A percentile compares a stretch with the other conserved stretches of the same genome.
Evolutionary conservation across 2,113 vertebrate species (phyloP).

Genomic region (Macrotis lagotis): DNA sequence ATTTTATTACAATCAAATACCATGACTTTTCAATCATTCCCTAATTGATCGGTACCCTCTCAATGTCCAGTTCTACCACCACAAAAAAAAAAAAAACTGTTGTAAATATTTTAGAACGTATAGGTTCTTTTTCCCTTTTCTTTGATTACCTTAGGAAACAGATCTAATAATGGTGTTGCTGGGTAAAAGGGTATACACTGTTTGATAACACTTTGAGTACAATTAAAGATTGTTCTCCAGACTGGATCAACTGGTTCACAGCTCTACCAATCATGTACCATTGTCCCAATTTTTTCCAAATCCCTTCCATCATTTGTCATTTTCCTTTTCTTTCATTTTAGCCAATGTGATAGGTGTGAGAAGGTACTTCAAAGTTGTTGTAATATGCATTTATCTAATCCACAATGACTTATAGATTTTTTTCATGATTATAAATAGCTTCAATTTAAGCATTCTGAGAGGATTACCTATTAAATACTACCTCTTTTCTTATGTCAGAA

Average conservation of each 20-base stretch:
- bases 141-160: neutral
- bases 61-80: neutral
- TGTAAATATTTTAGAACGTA: neutral
- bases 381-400: neutral
- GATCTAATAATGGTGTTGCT: neutral
- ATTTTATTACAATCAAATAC: neutral
- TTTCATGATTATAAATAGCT: neutral
- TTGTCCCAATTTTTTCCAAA: neutral
- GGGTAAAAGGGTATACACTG: neutral
- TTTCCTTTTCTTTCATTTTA: neutral
- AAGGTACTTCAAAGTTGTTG: too few relatives aligned
- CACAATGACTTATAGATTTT: neutral
- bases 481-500: neutral
- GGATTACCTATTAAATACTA: neutral
- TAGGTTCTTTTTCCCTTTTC: neutral
- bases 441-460: neutral
- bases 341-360: neutral
- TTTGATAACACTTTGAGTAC: neutral
- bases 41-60: neutral
- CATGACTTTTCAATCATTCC: neutral
- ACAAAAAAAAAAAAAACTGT: neutral
- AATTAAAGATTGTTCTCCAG: neutral
- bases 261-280: neutral
- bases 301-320: neutral
- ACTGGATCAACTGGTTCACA: neutral